Percentiles rank a stretch among this genome's conserved stretches.
Evolutionary conservation across 2,113 vertebrate species (phyloP).

Genomic region (Terrapene triunguis): DNA sequence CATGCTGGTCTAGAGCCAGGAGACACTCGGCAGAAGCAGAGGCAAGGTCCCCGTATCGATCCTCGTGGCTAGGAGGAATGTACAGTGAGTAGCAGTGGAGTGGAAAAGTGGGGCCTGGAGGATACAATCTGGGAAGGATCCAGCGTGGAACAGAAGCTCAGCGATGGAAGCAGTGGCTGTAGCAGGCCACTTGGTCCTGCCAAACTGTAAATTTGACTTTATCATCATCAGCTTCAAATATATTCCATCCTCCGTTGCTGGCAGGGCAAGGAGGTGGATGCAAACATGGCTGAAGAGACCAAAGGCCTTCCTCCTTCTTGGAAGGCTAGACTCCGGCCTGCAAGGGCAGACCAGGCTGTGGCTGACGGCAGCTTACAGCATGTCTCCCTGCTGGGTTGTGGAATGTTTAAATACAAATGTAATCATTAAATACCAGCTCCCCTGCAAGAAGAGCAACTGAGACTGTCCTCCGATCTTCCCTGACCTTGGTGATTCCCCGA

Average conservation of each 20-base stretch:
- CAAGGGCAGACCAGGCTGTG: not conserved
- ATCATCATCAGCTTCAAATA: not conserved
- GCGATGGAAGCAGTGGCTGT: not conserved
- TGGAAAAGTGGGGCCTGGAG: not conserved
- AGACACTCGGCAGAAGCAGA: not conserved
- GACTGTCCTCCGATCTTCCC: not conserved
- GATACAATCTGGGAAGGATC: not conserved
- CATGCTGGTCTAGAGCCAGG: not conserved
- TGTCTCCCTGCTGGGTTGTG: not conserved
- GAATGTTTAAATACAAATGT: not conserved
- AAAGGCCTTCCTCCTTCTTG: not conserved
- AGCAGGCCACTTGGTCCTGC: not conserved
- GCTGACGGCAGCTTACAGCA: not conserved
- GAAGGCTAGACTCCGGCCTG: not conserved
- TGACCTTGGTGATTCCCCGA: slow-evolving; percentile 50
- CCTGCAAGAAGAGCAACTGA: not conserved
- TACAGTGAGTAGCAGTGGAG: no score
- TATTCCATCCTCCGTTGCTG: not conserved
- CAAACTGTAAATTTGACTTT: not conserved
- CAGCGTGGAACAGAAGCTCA: not conserved
- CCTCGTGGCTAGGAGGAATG: not conserved
- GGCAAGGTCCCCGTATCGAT: not conserved
- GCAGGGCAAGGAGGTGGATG: not conserved
- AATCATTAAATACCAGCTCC: not conserved
- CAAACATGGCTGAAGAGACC: not conserved